phyloP scores from a whole-genome alignment of 2,113 vertebrate species.

The Lanius collurio region DNA sequence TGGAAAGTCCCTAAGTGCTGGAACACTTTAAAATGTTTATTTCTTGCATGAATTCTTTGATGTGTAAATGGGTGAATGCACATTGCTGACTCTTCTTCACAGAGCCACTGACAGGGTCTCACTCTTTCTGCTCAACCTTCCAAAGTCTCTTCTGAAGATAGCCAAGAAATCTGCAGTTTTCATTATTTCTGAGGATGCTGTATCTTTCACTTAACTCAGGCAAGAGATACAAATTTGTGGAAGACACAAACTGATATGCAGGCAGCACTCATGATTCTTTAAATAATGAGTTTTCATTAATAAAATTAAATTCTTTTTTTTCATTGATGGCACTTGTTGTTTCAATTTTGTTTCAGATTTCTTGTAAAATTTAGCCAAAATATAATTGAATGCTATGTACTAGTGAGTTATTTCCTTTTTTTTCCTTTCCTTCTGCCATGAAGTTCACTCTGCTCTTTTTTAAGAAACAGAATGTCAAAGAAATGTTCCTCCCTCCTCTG shows the following conservation, averaged over 20 bases:
- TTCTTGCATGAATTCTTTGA: background rate
- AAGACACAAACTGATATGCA: background rate
- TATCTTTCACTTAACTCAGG: background rate
- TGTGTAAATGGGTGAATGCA: background rate
- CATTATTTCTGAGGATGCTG: background rate
- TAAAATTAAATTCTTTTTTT: background rate
- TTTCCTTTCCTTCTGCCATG: background rate
- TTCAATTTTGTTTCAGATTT: background rate
- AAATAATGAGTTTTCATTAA: background rate
- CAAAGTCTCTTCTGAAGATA: background rate
- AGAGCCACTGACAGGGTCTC: background rate
- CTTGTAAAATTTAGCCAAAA: background rate
- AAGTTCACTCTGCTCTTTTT: background rate
- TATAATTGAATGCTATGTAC: background rate
- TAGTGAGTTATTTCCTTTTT: background rate
- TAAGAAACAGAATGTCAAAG: background rate
- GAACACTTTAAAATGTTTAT: background rate
- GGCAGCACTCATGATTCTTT: background rate
- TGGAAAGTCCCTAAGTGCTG: background rate
- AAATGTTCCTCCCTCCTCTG: background rate
- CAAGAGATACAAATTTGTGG: background rate
- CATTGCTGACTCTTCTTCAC: background rate
- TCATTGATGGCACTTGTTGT: background rate
- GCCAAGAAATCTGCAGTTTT: background rate
- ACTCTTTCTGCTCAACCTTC: background rate